Evolutionary conservation across 2,888 invertebrate species (phyloP).

Genomic region (Minunthozetes semirufus): DNA sequence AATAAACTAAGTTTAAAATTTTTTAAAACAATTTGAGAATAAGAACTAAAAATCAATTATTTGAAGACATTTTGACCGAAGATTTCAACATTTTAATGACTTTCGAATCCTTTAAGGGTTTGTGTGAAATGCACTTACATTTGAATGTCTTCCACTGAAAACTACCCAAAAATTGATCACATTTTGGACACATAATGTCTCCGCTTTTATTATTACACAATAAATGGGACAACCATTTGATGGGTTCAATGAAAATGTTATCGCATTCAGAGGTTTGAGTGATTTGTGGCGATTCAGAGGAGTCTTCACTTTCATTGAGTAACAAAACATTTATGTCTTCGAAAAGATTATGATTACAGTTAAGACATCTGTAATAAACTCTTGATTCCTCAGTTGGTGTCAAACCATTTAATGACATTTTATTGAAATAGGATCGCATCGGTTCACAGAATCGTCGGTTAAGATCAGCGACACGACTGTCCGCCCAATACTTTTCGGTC

Average conservation of each 20-base stretch:
- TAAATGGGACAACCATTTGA: neutral
- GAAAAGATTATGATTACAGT: neutral
- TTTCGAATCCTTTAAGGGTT: neutral
- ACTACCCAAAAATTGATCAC: neutral
- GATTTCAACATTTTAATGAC: neutral
- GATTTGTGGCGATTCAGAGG: neutral
- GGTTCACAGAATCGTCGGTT: neutral
- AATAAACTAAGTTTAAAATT: too few relatives aligned
- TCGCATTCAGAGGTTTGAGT: neutral
- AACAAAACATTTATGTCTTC: neutral
- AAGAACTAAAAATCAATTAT: neutral
- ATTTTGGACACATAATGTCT: neutral
- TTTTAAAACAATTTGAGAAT: too few relatives aligned
- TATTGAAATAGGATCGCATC: neutral
- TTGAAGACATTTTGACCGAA: too few relatives aligned
- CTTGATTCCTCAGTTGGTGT: too few relatives aligned
- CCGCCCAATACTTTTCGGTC: neutral
- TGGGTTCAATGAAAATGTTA: neutral
- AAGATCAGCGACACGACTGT: neutral
- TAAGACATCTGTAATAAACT: neutral
- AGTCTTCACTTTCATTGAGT: neutral
- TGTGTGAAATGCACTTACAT: neutral
- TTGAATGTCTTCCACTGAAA: slow-evolving; percentile 1
- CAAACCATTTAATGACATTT: neutral
- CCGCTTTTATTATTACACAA: neutral